Percentiles rank a stretch among this genome's conserved stretches.
These are phyloP conservation scores for Tadarida brasiliensis DNA, from an alignment of 2,797 vertebrate species.

Conservation along the genomic window DNA sequence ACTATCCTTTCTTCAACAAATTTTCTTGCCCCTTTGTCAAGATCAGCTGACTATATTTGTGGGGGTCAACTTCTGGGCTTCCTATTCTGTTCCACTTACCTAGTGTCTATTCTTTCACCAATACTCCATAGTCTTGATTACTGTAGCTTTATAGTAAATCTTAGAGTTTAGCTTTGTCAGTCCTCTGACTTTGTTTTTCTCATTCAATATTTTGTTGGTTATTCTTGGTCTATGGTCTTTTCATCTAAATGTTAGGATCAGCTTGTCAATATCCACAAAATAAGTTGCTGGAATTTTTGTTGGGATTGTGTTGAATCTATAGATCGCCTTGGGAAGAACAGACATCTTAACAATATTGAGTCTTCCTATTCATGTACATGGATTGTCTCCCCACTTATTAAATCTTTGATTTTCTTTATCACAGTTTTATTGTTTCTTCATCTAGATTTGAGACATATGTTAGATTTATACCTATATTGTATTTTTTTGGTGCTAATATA, in stretches of 20 bases:
- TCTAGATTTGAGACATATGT: not conserved
- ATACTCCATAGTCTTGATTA: not conserved
- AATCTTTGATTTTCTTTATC: constrained; percentile 4
- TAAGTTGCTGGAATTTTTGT: not conserved
- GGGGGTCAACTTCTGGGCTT: not conserved
- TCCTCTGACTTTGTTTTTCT: not conserved
- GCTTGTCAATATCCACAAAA: not conserved
- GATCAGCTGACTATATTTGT: not conserved
- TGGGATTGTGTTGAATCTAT: not conserved
- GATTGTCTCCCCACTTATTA: not conserved
- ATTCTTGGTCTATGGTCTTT: not conserved
- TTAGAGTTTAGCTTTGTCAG: not conserved
- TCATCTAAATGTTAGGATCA: not conserved
- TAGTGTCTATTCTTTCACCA: not conserved
- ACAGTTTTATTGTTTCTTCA: not conserved
- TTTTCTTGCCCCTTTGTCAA: not conserved
- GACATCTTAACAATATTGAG: not conserved
- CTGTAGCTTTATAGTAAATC: not conserved
- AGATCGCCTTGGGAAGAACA: not conserved
- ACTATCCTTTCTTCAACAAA: not conserved
- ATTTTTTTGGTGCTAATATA: not conserved
- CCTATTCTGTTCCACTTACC: not conserved
- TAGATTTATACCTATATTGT: not conserved
- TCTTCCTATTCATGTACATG: not conserved
- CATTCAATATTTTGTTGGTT: not conserved